These are phyloP conservation scores for Diarsia dahlii DNA, from an alignment of 2,888 invertebrate genomes.

Conservation along the genomic window DNA sequence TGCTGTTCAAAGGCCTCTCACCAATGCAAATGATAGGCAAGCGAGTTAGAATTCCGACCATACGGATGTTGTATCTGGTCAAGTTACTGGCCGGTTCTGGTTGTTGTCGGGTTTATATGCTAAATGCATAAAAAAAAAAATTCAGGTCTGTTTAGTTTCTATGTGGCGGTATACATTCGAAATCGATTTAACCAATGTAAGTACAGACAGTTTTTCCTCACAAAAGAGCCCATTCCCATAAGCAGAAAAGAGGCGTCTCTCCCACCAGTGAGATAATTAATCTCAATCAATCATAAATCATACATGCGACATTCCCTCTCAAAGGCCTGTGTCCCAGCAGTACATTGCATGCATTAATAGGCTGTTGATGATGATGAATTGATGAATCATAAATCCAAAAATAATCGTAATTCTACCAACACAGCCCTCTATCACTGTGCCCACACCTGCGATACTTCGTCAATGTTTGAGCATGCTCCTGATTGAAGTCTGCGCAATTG, in stretches of 20 bases:
- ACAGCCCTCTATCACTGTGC: slow-evolving; percentile 39
- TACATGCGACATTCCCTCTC: too few relatives aligned
- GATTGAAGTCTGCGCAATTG: slow-evolving; percentile 69
- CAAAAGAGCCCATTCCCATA: too few relatives aligned
- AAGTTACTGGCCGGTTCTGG: neutral
- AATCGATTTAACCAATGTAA: neutral
- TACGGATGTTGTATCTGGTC: too few relatives aligned
- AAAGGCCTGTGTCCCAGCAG: too few relatives aligned
- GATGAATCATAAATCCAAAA: neutral
- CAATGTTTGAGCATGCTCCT: slow-evolving; percentile 70
- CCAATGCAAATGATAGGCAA: too few relatives aligned
- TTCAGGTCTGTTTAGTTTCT: neutral
- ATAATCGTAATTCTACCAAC: too few relatives aligned
- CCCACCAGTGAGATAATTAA: neutral
- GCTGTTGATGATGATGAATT: too few relatives aligned
- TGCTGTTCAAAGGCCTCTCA: too few relatives aligned
- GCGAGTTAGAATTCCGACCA: too few relatives aligned
- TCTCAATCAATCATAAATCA: too few relatives aligned
- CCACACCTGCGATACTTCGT: slow-evolving; percentile 48
- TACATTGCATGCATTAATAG: too few relatives aligned
- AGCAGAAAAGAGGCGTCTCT: neutral
- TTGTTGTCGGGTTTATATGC: neutral
- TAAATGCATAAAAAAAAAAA: neutral
- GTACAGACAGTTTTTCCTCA: neutral
- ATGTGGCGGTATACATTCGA: neutral